Evolutionary conservation across 2,888 invertebrate species (phyloP), one percentile per base, ranked within the genome.

Genomic region (Coremacera marginata): DNA sequence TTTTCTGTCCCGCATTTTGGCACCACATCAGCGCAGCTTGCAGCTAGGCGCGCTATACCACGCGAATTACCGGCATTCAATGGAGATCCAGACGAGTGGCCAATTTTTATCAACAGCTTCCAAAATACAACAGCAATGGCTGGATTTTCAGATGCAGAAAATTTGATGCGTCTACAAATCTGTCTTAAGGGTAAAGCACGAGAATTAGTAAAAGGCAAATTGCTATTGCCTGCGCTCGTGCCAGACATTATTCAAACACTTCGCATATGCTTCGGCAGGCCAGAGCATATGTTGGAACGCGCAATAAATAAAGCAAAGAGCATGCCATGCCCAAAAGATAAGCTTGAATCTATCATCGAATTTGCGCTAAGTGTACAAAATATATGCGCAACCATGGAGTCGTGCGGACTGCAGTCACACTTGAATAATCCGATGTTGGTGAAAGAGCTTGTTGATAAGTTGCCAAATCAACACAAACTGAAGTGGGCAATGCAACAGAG

Each of bases 81-180:
- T 19, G 76, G 78, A n/a, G 74, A 78, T 19, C 71, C 76, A 11
- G 74, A 78, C 0, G 77, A 78, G 52, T 73, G 78, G 73, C 78
- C 76, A 1, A 22, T 77, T n/a, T 74, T 78, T 22, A 70, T 78
- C 31, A 73, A 63, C 44, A 75, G 75, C 62, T 78, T 74, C 70
- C 67, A 71, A 52, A 78, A 74, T 27, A 75, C 74, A 27, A 78
- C 77, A 55, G 9, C n/a, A n/a, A 51, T 78, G 9, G 76, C 60
- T 22, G 76, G 78, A 1, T 78, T 74, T 31, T 77, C 78, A 5
- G 27, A 75, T 14, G 62, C 76, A 7, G 78, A 78, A 25, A 77
- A 78, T 44, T n/a, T 78, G 14, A 70, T 76, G 55, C 70, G 74
- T n/a, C 34, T 78, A 3, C 76, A 78, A 67, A 49, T 60, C 11